phyloP scores from a whole-genome alignment of 1,140 invertebrate species.

The Drosophila littoralis region DNA sequence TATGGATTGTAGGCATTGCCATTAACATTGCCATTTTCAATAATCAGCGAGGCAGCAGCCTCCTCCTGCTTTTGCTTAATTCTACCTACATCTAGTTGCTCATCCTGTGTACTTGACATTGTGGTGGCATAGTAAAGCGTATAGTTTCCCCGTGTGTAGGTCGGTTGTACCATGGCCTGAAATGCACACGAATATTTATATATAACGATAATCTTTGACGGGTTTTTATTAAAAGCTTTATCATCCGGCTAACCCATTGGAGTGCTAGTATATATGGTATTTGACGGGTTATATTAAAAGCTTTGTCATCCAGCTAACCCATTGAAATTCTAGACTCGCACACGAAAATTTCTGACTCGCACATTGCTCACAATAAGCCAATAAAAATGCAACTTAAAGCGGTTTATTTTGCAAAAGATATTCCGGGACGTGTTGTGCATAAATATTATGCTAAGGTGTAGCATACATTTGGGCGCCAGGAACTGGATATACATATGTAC shows the following conservation, averaged over 20 bases:
- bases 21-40: conserved; percentile 15
- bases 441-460: conserved; percentile 65
- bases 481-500: conserved; percentile 19
- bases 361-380: conserved; percentile 69
- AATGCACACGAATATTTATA: conserved; percentile 13
- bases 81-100: conserved; percentile 70
- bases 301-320: conserved; percentile 23
- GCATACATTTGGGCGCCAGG: conserved; percentile 46
- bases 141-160: conserved; percentile 81
- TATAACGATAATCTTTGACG: conserved; percentile 43
- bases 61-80: conserved; percentile 61
- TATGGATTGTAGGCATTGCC: conserved; percentile 68
- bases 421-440: conserved; percentile 70
- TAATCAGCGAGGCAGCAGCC: conserved; percentile 13
- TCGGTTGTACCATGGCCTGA: conserved; percentile 74
- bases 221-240: conserved; percentile 36
- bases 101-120: conserved; percentile 74
- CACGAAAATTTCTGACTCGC: conserved; percentile 50
- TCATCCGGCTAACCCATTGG: conserved; percentile 45
- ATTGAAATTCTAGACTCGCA: conserved; percentile 65
- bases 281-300: conserved; percentile 44
- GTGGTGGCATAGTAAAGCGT: conserved; percentile 82
- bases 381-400: conserved; percentile 82
- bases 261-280: conserved; percentile 57
- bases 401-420: conserved; percentile 71